A percentile compares a stretch with the other conserved stretches of the same genome.
phyloP scores from a whole-genome alignment of 2,888 invertebrate genomes.

The Luffia ferchaultella region DNA sequence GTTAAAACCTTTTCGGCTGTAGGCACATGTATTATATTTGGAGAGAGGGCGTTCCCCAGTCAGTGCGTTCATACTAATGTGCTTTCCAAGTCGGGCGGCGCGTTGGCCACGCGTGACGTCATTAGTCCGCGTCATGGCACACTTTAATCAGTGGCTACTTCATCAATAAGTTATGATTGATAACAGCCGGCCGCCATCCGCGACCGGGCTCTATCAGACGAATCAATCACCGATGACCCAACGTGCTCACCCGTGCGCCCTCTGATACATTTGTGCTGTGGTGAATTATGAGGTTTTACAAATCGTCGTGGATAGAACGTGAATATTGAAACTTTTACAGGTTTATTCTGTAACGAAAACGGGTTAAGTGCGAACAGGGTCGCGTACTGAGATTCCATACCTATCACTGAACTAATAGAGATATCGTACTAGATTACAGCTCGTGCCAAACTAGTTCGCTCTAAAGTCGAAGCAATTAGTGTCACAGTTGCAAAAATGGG shows the following conservation, averaged over 20 bases:
- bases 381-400: no score
- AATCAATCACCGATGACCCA: neutral
- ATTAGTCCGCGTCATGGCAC: constrained; percentile 23
- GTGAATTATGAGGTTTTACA: neutral
- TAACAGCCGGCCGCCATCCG: constrained; percentile 22
- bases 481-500: no score
- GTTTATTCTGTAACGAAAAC: no score
- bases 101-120: constrained; percentile 8
- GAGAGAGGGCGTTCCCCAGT: neutral
- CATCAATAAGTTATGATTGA: constrained; percentile 60
- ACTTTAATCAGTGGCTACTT: constrained; percentile 38
- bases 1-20: no score
- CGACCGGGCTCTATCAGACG: constrained; percentile 29
- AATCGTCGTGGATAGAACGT: neutral
- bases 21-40: no score
- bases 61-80: neutral
- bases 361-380: no score
- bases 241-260: neutral
- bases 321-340: no score
- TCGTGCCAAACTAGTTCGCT: no score
- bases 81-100: neutral
- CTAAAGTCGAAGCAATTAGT: no score
- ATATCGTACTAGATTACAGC: no score
- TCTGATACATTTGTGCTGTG: neutral
- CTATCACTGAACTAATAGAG: no score